A percentile compares a stretch with the other conserved stretches of the same genome.
Conservation (phyloP, 2,113 vertebrate species). For the Proterorhinus semilunaris region DNA sequence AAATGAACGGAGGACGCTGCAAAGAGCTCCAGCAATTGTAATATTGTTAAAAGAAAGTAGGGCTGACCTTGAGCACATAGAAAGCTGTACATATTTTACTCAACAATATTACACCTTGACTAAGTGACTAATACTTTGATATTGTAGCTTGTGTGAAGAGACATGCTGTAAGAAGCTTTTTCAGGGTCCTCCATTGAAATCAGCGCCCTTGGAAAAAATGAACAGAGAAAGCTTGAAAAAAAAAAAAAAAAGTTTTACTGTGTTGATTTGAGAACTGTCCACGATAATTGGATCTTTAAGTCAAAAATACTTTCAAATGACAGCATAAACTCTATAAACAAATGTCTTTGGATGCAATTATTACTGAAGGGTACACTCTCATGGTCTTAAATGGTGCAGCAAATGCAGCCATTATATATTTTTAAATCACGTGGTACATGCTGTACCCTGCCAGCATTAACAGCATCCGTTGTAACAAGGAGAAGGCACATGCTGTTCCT, state of each 20-base stretch:
- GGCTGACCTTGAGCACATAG: slow-evolving; percentile 15
- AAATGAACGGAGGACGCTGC: background rate
- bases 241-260: slow-evolving; percentile 3
- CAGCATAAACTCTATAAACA: no score
- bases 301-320: no score
- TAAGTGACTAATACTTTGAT: background rate
- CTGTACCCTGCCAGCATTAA: background rate
- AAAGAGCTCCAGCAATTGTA: background rate
- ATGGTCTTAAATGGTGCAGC: no score
- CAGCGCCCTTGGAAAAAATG: background rate
- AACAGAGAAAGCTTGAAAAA: background rate
- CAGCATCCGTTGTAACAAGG: background rate
- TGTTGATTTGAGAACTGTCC: background rate
- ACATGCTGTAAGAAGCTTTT: background rate
- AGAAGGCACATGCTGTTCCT: background rate
- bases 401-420: no score
- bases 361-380: no score
- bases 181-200: slow-evolving; percentile 1
- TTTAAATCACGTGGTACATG: background rate
- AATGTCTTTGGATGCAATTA: no score
- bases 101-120: background rate
- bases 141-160: background rate
- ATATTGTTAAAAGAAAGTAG: background rate
- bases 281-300: no score
- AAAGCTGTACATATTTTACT: slow-evolving; percentile 17